Evolutionary conservation across 2,888 invertebrate species (phyloP), one percentile per base, ranked within the genome.

Genomic region (Tridacna crocea): DNA sequence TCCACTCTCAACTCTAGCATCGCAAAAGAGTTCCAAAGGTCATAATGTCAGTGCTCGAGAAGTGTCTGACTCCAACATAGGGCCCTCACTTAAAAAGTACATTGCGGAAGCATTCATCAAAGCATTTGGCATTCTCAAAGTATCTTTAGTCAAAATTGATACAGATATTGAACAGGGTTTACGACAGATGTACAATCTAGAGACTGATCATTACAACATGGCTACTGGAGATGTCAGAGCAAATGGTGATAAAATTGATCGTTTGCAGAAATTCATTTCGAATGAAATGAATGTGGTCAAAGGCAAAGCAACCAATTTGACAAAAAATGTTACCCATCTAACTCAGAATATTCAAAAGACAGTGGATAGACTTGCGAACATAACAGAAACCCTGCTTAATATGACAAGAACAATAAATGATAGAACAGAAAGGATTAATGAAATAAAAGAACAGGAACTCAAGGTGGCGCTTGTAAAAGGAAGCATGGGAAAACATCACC

Each of bases 211-310:
- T 63, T 77, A 75, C 4, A 83, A 83, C 55, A 77, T 77, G 46
- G 77, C 74, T 48, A 47, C 61, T 6, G 63, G 77, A 13, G 80
- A 77, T 46, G 77, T 83, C 0, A 74, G 74, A 65, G 47, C 74
- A 0, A 80, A 80, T 46, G 72, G 83, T 26, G 80, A 83, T 26
- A 77, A 70, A 47, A 80, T 83, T 17, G 75, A 75, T 0, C 46
- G 72, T 15, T 26, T 83, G 19, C 74, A 83, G 22, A 70, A 74
- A 58, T 61, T 27, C 0, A n/a, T 83, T 48, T 24, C 66, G n/a
- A 61, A 66, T 1, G 63, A 74, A 24, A 48, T 79, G 24, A 75
- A 76, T 66, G 76, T 76, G 66, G 0, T 73, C 12, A 76, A 74
- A 61, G 72, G 75, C 24, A 75, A 75, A 15, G 60, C 75, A 4